Conservation (phyloP, 2,888 invertebrate genomes). For the Phyllotreta striolata region DNA sequence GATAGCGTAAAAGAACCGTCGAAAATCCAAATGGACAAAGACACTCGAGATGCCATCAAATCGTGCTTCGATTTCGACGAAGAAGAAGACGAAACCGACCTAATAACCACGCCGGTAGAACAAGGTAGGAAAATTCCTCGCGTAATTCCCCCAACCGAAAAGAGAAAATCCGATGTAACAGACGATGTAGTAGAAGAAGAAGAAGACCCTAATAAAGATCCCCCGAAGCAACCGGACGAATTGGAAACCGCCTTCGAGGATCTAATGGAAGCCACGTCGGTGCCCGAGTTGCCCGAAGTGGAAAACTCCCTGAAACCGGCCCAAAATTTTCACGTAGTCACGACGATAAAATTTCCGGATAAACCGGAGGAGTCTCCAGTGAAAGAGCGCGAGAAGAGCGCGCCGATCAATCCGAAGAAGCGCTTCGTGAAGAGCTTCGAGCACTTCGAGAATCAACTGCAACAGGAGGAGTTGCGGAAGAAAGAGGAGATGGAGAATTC, state of each 20-base stretch:
- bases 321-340: slow-evolving; percentile 59
- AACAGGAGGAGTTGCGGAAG: slow-evolving; percentile 41
- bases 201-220: slow-evolving; percentile 36
- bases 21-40: slow-evolving; percentile 30
- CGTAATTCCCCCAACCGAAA: slow-evolving; percentile 60
- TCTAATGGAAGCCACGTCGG: slow-evolving; percentile 68
- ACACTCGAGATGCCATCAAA: slow-evolving; percentile 49
- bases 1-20: slow-evolving; percentile 1
- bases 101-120: slow-evolving; percentile 59
- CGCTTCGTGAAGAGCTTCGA: slow-evolving; percentile 60
- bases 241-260: slow-evolving; percentile 67
- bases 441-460: slow-evolving; percentile 53
- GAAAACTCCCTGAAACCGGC: slow-evolving; percentile 60
- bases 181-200: slow-evolving; percentile 30
- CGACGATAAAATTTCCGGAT: slow-evolving; percentile 58
- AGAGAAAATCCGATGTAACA: slow-evolving; percentile 53
- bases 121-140: slow-evolving; percentile 73
- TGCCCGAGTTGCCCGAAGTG: slow-evolving; percentile 67
- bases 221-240: slow-evolving; percentile 47
- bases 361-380: slow-evolving; percentile 45
- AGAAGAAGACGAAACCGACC: slow-evolving; percentile 71
- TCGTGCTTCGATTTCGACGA: slow-evolving; percentile 84
- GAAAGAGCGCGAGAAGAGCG: slow-evolving; percentile 34
- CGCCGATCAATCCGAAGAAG: slow-evolving; percentile 58
- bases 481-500: slow-evolving; percentile 4